These are phyloP conservation scores for Phocoena sinus DNA, from an alignment of 2,113 vertebrate species.

Conservation along the genomic window DNA sequence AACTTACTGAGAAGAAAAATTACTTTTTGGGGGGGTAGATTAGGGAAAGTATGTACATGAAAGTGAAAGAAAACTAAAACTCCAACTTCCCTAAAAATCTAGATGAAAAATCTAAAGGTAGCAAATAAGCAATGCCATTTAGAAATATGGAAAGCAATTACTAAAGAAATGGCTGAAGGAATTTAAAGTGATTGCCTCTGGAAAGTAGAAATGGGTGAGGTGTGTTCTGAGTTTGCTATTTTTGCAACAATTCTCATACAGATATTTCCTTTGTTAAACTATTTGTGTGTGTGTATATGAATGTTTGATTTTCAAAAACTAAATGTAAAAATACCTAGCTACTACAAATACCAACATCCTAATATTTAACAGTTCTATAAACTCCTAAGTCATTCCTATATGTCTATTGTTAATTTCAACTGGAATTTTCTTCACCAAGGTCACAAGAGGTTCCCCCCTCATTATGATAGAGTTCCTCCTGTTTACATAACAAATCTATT, in stretches of 20 bases:
- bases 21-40: not conserved
- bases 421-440: not conserved
- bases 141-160: not conserved
- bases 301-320: not conserved
- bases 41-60: not conserved
- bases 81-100: not conserved
- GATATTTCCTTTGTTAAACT: not conserved
- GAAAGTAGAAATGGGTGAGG: not conserved
- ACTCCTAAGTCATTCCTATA: not conserved
- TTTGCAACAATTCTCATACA: not conserved
- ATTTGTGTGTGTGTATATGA: fast-evolving
- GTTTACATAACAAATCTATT: not conserved
- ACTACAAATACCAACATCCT: not conserved
- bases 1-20: not conserved
- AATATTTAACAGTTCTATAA: not conserved
- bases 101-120: not conserved
- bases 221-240: not conserved
- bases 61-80: not conserved
- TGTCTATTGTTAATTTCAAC: not conserved
- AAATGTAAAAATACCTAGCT: not conserved
- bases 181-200: not conserved
- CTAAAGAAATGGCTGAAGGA: not conserved
- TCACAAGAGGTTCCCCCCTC: not conserved
- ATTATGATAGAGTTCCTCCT: not conserved
- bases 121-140: not conserved